Percentiles rank a stretch among this genome's conserved stretches.
Conservation (phyloP, 2,113 vertebrate species). For the Chascanopsetta lugubris region DNA sequence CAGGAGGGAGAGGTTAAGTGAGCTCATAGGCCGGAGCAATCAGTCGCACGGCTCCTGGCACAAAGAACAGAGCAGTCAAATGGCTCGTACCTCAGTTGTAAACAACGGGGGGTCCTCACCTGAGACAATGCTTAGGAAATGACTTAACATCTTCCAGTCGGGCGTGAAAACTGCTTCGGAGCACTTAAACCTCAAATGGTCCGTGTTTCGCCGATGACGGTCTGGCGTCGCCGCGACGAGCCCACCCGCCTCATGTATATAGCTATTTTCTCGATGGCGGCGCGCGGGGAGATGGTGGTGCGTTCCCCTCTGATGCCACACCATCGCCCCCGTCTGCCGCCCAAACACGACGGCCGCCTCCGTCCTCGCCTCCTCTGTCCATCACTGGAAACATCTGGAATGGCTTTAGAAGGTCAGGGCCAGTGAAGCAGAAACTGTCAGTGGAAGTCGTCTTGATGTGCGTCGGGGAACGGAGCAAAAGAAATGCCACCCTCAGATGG, state of each 20-base stretch:
- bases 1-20: constrained; percentile 52
- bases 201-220: background rate
- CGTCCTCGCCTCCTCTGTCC: constrained; percentile 55
- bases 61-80: constrained; percentile 26
- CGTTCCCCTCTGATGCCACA: constrained; percentile 44
- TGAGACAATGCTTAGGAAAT: constrained; percentile 33
- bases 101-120: constrained; percentile 55
- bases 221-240: constrained; percentile 37
- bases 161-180: constrained; percentile 41
- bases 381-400: constrained; percentile 76
- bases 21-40: constrained; percentile 51
- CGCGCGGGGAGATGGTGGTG: constrained; percentile 34
- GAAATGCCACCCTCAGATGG: constrained; percentile 72
- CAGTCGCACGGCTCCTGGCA: constrained; percentile 38
- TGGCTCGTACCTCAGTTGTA: constrained; percentile 23
- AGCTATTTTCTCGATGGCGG: constrained; percentile 25
- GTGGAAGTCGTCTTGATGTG: constrained; percentile 62
- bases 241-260: constrained; percentile 31
- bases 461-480: constrained; percentile 65
- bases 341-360: constrained; percentile 32
- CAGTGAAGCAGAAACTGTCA: constrained; percentile 64
- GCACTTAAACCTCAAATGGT: constrained; percentile 18
- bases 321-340: constrained; percentile 42
- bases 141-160: constrained; percentile 29
- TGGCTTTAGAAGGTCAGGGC: constrained; percentile 71